Conservation (phyloP, 1,140 invertebrate genomes). For the Solenopsis invicta region DNA sequence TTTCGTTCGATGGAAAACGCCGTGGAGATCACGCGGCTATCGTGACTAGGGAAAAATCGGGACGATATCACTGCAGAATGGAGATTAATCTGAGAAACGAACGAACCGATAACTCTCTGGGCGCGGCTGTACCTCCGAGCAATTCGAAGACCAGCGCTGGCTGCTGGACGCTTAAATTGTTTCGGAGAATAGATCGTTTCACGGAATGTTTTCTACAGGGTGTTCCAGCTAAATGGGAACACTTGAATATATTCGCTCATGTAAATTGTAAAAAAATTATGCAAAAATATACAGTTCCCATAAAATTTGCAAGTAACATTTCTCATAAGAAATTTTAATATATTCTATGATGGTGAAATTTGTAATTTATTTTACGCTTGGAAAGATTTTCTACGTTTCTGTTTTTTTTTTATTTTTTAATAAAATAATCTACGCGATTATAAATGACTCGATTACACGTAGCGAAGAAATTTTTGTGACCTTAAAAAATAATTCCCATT, state of each 20-base stretch:
- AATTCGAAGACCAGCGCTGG: conserved; percentile 22
- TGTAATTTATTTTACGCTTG: not conserved
- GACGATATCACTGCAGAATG: conserved; percentile 56
- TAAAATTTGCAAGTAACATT: not conserved
- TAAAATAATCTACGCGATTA: not conserved
- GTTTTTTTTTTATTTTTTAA: not conserved
- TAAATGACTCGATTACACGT: not conserved
- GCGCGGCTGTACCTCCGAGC: conserved; percentile 59
- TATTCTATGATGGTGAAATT: not conserved
- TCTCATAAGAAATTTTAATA: not conserved
- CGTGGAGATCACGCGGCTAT: conserved; percentile 22
- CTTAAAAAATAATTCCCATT: not conserved
- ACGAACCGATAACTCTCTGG: conserved; percentile 58
- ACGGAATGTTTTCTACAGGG: conserved; percentile 15
- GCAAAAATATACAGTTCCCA: not conserved
- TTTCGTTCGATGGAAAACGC: conserved; percentile 46
- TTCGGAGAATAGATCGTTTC: conserved; percentile 64
- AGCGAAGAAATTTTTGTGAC: not conserved
- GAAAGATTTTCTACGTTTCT: not conserved
- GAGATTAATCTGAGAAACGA: conserved; percentile 64
- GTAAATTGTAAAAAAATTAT: not conserved
- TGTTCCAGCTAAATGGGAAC: conserved; percentile 31
- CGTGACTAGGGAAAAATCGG: conserved; percentile 60
- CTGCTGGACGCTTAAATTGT: conserved; percentile 61
- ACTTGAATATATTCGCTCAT: not conserved